Conservation (phyloP, 2,797 vertebrate species). For the Ambastaia sidthimunki region DNA sequence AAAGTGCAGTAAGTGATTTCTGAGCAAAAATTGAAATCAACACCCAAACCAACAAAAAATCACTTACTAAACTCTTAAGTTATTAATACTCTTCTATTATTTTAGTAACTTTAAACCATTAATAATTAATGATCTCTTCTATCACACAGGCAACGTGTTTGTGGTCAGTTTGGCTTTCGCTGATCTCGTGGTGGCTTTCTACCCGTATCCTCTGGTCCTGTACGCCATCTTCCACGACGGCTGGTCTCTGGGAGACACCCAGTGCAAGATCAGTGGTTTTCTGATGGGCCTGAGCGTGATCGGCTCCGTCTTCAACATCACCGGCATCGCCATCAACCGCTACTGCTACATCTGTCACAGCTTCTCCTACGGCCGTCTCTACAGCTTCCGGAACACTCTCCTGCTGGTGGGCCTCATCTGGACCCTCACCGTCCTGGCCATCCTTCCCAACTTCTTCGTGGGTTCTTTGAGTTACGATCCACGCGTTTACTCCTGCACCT, state of each 20-base stretch:
- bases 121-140: slow-evolving; percentile 9
- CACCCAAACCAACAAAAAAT: no score
- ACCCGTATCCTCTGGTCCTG: slow-evolving; percentile 81
- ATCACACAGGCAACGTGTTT: slow-evolving; percentile 77
- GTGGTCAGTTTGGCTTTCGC: slow-evolving; percentile 82
- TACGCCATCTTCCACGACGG: slow-evolving; percentile 82
- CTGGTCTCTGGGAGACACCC: slow-evolving; percentile 80
- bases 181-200: slow-evolving; percentile 82
- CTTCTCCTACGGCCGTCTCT: slow-evolving; percentile 80
- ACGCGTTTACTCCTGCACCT: slow-evolving; percentile 84
- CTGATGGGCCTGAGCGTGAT: slow-evolving; percentile 87
- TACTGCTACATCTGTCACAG: slow-evolving; percentile 88
- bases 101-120: background rate
- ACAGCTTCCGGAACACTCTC: slow-evolving; percentile 82
- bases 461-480: slow-evolving; percentile 83
- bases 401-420: slow-evolving; percentile 83
- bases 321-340: slow-evolving; percentile 83
- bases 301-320: slow-evolving; percentile 87
- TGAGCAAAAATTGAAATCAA: no score
- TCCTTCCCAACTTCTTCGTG: slow-evolving; percentile 83
- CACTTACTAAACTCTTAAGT: no score
- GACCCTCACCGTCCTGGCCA: slow-evolving; percentile 80
- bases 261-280: slow-evolving; percentile 84
- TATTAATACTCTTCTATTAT: no score
- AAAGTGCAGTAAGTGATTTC: no score